Percentiles rank a stretch among this genome's conserved stretches.
Conservation (phyloP, 2,888 invertebrate genomes). For the Eupithecia exiguata region DNA sequence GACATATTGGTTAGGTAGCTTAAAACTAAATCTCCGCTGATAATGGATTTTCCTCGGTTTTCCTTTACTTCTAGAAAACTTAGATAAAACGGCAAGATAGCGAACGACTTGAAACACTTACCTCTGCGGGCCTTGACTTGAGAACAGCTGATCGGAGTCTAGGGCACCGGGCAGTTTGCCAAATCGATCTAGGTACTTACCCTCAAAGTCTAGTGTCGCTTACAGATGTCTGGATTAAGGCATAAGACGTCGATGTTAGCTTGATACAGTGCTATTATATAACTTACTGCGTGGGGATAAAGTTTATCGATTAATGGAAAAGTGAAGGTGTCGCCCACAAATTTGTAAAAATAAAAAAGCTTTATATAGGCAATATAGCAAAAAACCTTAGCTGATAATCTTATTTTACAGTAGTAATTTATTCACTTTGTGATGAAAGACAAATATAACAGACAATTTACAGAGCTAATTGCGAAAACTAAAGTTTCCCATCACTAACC, state of each 20-base stretch:
- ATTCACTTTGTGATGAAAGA: neutral
- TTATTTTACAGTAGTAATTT: no score
- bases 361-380: no score
- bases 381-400: no score
- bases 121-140: constrained; percentile 22
- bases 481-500: constrained; percentile 19
- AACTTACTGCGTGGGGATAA: neutral
- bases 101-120: neutral
- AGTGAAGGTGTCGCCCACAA: neutral
- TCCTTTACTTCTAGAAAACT: neutral
- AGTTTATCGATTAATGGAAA: neutral
- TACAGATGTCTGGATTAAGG: constrained; percentile 41
- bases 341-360: neutral
- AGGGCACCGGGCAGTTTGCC: constrained; percentile 45
- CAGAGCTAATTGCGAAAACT: neutral
- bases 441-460: neutral
- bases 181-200: constrained; percentile 46
- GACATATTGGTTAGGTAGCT: neutral
- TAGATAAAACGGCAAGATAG: neutral
- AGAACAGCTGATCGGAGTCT: constrained; percentile 30
- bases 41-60: neutral
- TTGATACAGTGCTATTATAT: constrained; percentile 19
- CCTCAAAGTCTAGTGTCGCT: constrained; percentile 37
- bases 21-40: neutral
- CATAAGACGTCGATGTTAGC: constrained; percentile 30